Percentiles rank a stretch among this genome's conserved stretches.
phyloP scores from a whole-genome alignment of 1,140 invertebrate species.

The Anastatus disparis region DNA sequence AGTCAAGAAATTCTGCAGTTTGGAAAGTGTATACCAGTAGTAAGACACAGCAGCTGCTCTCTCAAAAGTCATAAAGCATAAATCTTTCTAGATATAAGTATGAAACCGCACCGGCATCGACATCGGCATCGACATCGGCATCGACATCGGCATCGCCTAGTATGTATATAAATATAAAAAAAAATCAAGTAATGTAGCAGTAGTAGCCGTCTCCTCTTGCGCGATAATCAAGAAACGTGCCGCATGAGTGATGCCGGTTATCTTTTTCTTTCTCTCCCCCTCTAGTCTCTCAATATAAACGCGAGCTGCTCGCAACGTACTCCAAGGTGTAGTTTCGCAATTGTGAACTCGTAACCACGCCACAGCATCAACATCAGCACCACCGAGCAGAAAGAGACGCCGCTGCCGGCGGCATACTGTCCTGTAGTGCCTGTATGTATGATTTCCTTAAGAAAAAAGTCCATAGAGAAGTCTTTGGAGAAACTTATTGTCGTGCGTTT shows the following conservation, averaged over 20 bases:
- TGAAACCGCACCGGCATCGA: slow-evolving; percentile 8
- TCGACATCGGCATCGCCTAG: not conserved
- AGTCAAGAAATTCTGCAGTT: not conserved
- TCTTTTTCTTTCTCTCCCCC: slow-evolving; percentile 31
- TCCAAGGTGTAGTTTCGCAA: slow-evolving; percentile 38
- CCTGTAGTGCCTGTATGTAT: too few species aligned
- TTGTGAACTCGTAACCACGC: too few species aligned
- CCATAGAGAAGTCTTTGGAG: too few species aligned
- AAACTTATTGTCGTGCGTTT: too few species aligned
- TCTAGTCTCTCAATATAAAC: too few species aligned
- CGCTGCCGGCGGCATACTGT: not conserved
- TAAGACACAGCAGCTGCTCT: too few species aligned
- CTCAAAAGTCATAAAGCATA: slow-evolving; percentile 5
- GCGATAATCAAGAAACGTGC: slow-evolving; percentile 40
- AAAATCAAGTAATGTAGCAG: not conserved
- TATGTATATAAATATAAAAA: not conserved
- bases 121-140: not conserved
- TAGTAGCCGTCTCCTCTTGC: slow-evolving; percentile 25
- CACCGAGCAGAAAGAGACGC: too few species aligned
- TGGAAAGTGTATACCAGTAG: slow-evolving; percentile 15
- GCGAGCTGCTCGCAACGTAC: not conserved
- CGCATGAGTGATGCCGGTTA: slow-evolving; percentile 36
- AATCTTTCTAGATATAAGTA: slow-evolving; percentile 22
- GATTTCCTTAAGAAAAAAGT: too few species aligned
- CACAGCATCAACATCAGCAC: not conserved